phyloP scores from a whole-genome alignment of 2,797 vertebrate genomes.

The Cryptoprocta ferox region DNA sequence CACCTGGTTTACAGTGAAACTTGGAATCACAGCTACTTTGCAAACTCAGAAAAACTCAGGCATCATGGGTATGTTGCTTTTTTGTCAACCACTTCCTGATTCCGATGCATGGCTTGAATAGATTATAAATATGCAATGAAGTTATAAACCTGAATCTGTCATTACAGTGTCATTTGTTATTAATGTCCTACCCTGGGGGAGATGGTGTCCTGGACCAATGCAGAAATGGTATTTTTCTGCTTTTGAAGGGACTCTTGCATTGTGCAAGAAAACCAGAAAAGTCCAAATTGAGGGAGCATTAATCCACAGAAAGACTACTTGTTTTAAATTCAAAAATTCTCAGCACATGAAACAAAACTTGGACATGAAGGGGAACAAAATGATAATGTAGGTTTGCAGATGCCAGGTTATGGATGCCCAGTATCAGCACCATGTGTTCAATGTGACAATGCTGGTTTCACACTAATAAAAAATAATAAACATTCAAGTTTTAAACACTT shows the following conservation, averaged over 20 bases:
- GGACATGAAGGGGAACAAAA: neutral
- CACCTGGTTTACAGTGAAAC: neutral
- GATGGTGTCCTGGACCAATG: neutral
- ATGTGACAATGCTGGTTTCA: neutral
- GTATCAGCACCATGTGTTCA: neutral
- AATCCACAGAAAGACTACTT: neutral
- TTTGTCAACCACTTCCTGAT: neutral
- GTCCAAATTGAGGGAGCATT: neutral
- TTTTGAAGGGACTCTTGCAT: conserved; percentile 20
- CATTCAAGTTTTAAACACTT: neutral
- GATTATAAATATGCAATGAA: neutral
- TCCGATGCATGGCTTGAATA: neutral
- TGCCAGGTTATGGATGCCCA: neutral
- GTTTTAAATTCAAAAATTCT: neutral
- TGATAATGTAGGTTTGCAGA: neutral
- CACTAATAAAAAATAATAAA: neutral
- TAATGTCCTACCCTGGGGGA: neutral
- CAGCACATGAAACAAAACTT: neutral
- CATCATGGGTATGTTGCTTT: neutral
- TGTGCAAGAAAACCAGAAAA: conserved; percentile 38
- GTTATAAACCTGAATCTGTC: neutral
- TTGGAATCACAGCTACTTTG: neutral
- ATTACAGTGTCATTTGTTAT: neutral
- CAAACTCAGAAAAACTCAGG: conserved; percentile 9
- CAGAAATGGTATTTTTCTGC: neutral